Percentiles rank a stretch among this genome's conserved stretches.
phyloP scores from a whole-genome alignment of 37 sponge, comb jelly and placozoan species.

The Lycopodina hypogea region DNA sequence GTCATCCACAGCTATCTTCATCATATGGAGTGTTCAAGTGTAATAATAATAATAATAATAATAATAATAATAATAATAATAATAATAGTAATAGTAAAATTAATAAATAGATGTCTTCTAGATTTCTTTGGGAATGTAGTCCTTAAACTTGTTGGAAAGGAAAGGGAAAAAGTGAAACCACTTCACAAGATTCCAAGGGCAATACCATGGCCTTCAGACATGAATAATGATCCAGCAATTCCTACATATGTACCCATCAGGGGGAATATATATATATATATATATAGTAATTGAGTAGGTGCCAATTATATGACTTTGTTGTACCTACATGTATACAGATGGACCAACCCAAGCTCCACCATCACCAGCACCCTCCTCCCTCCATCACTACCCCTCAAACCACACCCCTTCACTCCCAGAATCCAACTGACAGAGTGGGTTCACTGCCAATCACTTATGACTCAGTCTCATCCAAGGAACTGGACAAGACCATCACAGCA shows the following conservation, averaged over 20 bases:
- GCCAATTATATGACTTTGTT: no score
- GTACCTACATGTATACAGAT: no score
- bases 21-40: no score
- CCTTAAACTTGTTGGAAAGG: background rate
- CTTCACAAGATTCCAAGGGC: no score
- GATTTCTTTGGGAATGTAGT: background rate
- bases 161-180: background rate
- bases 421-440: no score
- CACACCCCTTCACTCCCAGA: background rate
- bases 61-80: constrained; percentile 1
- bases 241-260: no score
- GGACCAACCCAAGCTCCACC: no score
- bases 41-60: background rate
- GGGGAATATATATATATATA: no score
- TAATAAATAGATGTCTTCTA: background rate
- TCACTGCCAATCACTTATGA: background rate
- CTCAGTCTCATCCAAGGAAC: constrained; percentile 18
- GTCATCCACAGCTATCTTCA: no score
- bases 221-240: no score
- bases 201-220: no score
- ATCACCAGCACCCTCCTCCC: background rate
- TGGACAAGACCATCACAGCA: constrained; percentile 15
- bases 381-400: constrained; percentile 4
- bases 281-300: no score
- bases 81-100: background rate